Conservation (phyloP, 2,888 invertebrate species). For the Herminia tarsipennalis region DNA sequence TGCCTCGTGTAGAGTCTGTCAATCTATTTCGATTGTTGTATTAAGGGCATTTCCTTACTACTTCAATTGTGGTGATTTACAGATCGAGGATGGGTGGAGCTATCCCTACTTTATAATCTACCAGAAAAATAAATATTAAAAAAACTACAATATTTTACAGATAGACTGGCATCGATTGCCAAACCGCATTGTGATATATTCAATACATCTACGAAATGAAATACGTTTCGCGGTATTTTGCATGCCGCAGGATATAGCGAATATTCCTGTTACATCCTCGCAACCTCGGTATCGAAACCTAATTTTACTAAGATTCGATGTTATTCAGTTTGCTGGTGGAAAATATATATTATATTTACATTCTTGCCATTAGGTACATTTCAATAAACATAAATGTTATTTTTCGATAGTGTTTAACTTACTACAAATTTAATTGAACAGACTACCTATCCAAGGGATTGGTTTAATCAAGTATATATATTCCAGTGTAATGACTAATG, state of each 20-base stretch:
- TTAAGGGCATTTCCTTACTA: too few relatives aligned
- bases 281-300: slow-evolving; percentile 1
- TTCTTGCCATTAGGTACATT: too few relatives aligned
- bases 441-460: too few relatives aligned
- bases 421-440: too few relatives aligned
- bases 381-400: too few relatives aligned
- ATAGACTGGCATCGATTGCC: slow-evolving; percentile 19
- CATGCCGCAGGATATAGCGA: slow-evolving; percentile 5
- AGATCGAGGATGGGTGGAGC: too few relatives aligned
- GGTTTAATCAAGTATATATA: too few relatives aligned
- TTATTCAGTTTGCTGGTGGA: neutral
- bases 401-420: too few relatives aligned
- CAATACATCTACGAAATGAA: slow-evolving; percentile 28
- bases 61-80: too few relatives aligned
- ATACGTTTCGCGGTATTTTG: slow-evolving; percentile 28
- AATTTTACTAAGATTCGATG: neutral
- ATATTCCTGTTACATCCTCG: slow-evolving; percentile 1
- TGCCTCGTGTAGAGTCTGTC: too few relatives aligned
- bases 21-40: too few relatives aligned
- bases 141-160: slow-evolving; percentile 12
- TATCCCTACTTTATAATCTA: neutral
- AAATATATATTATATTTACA: neutral
- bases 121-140: neutral
- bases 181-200: slow-evolving; percentile 23
- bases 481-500: too few relatives aligned